phyloP scores from a whole-genome alignment of 1,140 invertebrate species.

The Homalodisca vitripennis region DNA sequence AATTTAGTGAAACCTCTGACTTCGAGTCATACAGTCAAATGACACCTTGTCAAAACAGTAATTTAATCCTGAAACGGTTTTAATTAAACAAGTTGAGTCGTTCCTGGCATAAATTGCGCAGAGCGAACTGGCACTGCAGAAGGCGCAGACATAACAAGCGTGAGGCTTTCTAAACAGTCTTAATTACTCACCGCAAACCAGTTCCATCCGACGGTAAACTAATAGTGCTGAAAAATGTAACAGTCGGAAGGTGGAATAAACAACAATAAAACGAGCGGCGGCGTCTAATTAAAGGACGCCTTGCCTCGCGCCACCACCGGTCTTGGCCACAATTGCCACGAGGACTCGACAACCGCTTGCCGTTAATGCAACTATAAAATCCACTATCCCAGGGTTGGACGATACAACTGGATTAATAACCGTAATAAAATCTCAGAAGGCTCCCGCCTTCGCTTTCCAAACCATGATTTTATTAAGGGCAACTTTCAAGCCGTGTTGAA shows the following conservation, averaged over 20 bases:
- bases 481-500: conserved; percentile 5
- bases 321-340: conserved; percentile 9
- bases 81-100: too few species aligned
- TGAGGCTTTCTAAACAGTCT: background rate
- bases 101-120: too few species aligned
- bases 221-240: conserved; percentile 14
- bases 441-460: background rate
- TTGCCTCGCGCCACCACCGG: background rate
- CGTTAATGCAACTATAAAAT: conserved; percentile 8
- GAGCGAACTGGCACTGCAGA: too few species aligned
- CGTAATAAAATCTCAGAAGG: background rate
- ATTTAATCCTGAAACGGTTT: too few species aligned
- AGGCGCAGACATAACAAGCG: too few species aligned
- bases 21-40: too few species aligned
- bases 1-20: too few species aligned
- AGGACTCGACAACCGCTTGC: background rate
- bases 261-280: conserved; percentile 4
- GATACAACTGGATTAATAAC: conserved; percentile 3
- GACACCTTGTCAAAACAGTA: too few species aligned
- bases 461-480: background rate
- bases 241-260: background rate
- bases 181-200: conserved; percentile 6
- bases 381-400: background rate
- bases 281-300: conserved; percentile 4
- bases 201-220: background rate